Base-by-base conservation (phyloP, 2,113 vertebrate species). In the Limanda limanda region DNA sequence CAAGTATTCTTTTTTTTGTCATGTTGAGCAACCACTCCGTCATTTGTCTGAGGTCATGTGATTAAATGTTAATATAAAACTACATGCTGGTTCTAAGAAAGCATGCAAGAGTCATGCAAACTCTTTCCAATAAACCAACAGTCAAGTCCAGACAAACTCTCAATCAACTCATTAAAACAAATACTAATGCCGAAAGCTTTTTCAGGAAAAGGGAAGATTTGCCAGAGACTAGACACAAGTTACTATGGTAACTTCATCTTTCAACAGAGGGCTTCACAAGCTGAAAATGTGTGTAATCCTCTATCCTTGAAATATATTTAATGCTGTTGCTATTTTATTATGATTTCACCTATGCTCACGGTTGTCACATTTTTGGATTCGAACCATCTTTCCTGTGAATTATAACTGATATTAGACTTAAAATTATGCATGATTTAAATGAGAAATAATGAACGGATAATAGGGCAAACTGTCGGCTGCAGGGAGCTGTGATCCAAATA, bases 401-500 rank as follows among this genome's bases (percentile, higher is more conserved):
- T 42, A 42, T 42, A 13, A 42, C 2, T 42, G 40, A 42, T 13
- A 42, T 42, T 13, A 42, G 2, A 52, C n/a, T n/a, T 3, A n/a
- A 20, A 20, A 13, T 48, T 24, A 20, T 20, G 25, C 35, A 66
- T 35, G 11, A 52, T 67, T 52, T 13, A 62, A 71, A 54, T 67
- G 11, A 21, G 24, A 25, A 37, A 67, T 25, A 24, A 61, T 40
- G 14, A 55, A 47, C 12, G 3, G 42, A 69, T 5, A 68, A 75
- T 51, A n/a, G 51, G 13, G 23, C 15, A 72, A 61, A 70, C 3
- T 20, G 13, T 21, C 25, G n/a, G 12, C 40, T 55, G 31, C 45
- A 47, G 21, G 20, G 8, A 45, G 20, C 35, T 51, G 35, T 5
- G 23, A 61, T 71, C 56, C 54, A 77, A 62, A 63, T 68, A 63